These are phyloP conservation scores for Heterotis niloticus DNA, from an alignment of 2,113 vertebrate species.

Conservation along the genomic window DNA sequence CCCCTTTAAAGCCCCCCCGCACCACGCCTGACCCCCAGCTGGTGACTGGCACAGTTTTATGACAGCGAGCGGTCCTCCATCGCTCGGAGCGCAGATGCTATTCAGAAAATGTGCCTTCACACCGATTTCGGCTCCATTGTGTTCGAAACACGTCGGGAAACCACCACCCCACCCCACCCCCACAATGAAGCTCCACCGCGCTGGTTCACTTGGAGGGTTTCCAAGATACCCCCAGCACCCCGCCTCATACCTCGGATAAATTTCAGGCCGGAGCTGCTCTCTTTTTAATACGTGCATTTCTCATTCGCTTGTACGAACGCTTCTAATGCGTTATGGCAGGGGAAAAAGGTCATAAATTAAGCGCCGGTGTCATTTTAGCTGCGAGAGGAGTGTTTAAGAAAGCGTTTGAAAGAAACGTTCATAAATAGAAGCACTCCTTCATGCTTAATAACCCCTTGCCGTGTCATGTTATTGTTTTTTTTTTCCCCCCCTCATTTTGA, in stretches of 20 bases:
- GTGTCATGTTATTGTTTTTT: conserved; percentile 24
- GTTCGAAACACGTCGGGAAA: conserved; percentile 76
- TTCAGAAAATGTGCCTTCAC: conserved; percentile 79
- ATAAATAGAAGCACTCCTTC: neutral
- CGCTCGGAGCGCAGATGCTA: conserved; percentile 81
- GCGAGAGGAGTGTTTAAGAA: conserved; percentile 25
- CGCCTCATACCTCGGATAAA: conserved; percentile 27
- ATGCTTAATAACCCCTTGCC: conserved; percentile 23
- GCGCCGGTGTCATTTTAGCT: conserved; percentile 26
- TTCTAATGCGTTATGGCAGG: conserved; percentile 17
- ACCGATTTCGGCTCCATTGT: conserved; percentile 78
- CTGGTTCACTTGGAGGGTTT: conserved; percentile 70
- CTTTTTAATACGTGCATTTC: neutral
- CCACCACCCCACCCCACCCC: conserved; percentile 40
- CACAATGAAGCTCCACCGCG: conserved; percentile 66
- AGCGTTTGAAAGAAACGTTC: conserved; percentile 21
- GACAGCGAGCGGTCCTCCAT: conserved; percentile 77
- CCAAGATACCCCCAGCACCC: conserved; percentile 63
- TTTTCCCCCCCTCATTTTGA: neutral
- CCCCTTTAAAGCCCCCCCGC: conserved; percentile 58
- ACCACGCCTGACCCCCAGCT: conserved; percentile 82
- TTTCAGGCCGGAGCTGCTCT: conserved; percentile 3
- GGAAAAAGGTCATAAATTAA: conserved; percentile 32
- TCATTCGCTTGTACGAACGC: conserved; percentile 21
- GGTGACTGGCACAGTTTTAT: conserved; percentile 86